Evolutionary conservation across 2,113 vertebrate genomes (phyloP).

Genomic region (Cyprinus carpio): DNA sequence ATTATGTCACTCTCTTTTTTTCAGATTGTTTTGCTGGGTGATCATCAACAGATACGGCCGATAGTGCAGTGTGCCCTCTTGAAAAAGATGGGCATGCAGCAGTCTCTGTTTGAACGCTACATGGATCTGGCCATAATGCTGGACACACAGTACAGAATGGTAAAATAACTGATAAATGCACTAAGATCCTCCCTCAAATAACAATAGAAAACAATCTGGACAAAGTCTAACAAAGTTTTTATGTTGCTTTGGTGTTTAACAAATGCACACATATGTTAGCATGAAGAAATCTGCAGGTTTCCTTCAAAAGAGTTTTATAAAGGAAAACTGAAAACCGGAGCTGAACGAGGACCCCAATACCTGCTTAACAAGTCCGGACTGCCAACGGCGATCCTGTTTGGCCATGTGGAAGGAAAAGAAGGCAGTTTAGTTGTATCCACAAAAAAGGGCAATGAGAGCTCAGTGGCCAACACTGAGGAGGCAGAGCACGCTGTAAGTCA

Average conservation of each 20-base stretch:
- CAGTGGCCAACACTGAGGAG: conserved; percentile 82
- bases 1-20: neutral
- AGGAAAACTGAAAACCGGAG: conserved; percentile 67
- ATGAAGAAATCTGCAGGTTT: conserved; percentile 81
- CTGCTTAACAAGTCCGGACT: conserved; percentile 59
- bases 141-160: conserved; percentile 84
- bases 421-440: conserved; percentile 80
- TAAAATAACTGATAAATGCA: conserved; percentile 50
- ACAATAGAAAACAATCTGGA: neutral
- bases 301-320: conserved; percentile 83
- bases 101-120: conserved; percentile 82
- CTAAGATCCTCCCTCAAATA: neutral
- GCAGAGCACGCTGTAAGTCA: conserved; percentile 74
- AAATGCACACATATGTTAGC: conserved; percentile 67
- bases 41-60: conserved; percentile 84
- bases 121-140: conserved; percentile 70
- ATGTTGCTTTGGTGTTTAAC: neutral
- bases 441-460: conserved; percentile 84
- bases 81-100: conserved; percentile 76
- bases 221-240: neutral
- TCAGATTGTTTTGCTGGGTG: conserved; percentile 89
- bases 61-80: conserved; percentile 74
- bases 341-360: conserved; percentile 54
- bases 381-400: conserved; percentile 74
- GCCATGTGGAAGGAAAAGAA: conserved; percentile 78